These are phyloP conservation scores for Caenorhabditis sp. DNA, from an alignment of 2,888 invertebrate genomes.

Conservation along the genomic window DNA sequence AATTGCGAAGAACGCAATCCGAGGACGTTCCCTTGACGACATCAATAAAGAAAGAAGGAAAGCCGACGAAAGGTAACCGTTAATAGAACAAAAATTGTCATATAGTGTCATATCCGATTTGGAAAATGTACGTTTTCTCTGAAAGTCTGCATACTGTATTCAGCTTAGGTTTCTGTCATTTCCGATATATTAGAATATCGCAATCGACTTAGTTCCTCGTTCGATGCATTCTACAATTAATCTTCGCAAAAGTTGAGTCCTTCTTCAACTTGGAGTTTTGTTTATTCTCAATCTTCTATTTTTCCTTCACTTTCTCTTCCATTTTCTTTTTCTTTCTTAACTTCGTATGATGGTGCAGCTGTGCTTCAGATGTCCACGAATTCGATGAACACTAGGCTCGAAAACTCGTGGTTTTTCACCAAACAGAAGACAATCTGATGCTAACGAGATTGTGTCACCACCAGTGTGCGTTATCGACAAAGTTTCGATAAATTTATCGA, in stretches of 20 bases:
- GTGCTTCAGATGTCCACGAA: background rate
- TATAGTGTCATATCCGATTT: conserved; percentile 16
- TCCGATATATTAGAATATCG: background rate
- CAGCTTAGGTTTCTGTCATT: conserved; percentile 35
- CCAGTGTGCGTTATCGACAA: no score
- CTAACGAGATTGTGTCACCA: conserved; percentile 41
- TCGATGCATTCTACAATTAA: background rate
- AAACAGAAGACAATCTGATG: conserved; percentile 17
- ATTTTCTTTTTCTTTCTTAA: background rate
- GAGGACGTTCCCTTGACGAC: conserved; percentile 57
- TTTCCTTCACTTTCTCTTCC: background rate
- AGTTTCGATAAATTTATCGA: no score
- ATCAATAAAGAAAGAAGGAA: conserved; percentile 28
- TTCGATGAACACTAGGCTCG: background rate
- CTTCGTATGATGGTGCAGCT: background rate
- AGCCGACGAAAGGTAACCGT: conserved; percentile 52
- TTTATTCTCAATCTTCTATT: background rate
- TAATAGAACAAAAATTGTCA: conserved; percentile 10
- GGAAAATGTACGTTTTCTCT: conserved; percentile 8
- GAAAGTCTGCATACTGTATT: conserved; percentile 19
- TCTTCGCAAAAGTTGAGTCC: background rate
- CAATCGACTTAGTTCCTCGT: no score
- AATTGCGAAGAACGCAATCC: conserved; percentile 61
- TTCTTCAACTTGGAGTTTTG: background rate
- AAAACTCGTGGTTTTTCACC: background rate